Percentiles rank a stretch among this genome's conserved stretches.
Evolutionary conservation across 2,888 invertebrate species (phyloP).

Genomic region (Drosophila ezoana): DNA sequence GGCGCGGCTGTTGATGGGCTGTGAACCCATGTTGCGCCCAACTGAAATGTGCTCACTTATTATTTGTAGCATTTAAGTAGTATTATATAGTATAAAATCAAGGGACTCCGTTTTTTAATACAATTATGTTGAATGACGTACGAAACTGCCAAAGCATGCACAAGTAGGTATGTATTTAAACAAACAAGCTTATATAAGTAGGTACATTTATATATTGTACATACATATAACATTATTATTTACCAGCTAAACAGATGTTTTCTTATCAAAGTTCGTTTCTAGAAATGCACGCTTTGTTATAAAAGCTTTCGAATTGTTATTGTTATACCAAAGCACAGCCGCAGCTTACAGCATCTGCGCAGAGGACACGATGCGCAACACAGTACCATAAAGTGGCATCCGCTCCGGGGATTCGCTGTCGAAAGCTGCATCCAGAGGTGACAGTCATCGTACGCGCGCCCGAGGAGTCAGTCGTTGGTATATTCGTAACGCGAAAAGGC

Average conservation of each 20-base stretch:
- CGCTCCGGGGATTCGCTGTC: conserved; percentile 46
- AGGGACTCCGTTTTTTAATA: too few relatives aligned
- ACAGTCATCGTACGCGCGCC: conserved; percentile 70
- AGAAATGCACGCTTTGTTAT: conserved; percentile 16
- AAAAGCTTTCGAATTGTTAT: conserved; percentile 33
- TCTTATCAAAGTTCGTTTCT: conserved; percentile 37
- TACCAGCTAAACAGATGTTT: conserved; percentile 44
- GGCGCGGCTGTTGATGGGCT: too few relatives aligned
- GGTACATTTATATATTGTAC: not conserved
- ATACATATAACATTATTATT: conserved; percentile 32
- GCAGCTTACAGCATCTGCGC: conserved; percentile 51
- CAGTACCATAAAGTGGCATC: conserved; percentile 21
- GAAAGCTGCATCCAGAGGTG: conserved; percentile 42
- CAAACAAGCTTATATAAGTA: too few relatives aligned
- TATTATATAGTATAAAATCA: too few relatives aligned
- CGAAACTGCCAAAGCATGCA: too few relatives aligned
- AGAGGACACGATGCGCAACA: conserved; percentile 34
- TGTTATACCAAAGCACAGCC: conserved; percentile 44
- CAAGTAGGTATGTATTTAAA: too few relatives aligned
- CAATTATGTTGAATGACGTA: too few relatives aligned
- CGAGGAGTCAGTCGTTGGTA: conserved; percentile 56
- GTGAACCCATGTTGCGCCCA: too few relatives aligned
- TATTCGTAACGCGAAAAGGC: conserved; percentile 27
- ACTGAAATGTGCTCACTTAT: too few relatives aligned
- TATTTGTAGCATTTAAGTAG: too few relatives aligned